Percentiles rank a stretch among this genome's conserved stretches.
Conservation (phyloP, 2,113 vertebrate species). For the Phrynosoma blainvillii region DNA sequence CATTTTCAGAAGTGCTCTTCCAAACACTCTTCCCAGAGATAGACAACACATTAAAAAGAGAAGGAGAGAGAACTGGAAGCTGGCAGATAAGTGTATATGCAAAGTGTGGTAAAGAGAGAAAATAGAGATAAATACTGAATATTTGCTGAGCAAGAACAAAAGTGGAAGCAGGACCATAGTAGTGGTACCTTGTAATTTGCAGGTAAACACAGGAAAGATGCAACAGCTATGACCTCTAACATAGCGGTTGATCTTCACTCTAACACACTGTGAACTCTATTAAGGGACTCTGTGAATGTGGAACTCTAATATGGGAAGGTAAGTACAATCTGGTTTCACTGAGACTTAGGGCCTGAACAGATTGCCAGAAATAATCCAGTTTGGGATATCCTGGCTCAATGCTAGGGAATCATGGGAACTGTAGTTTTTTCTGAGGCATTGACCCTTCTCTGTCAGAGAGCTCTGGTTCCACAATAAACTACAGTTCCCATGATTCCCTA, state of each 20-base stretch:
- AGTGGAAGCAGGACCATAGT: background rate
- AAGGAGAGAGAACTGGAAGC: background rate
- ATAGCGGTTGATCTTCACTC: no score
- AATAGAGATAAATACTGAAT: background rate
- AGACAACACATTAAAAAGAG: background rate
- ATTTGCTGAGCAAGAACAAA: background rate
- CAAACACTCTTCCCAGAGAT: background rate
- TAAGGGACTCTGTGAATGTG: background rate
- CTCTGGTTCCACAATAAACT: no score
- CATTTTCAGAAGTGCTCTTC: background rate
- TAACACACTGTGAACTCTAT: no score
- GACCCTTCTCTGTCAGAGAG: no score
- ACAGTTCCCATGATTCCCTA: no score
- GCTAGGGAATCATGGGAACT: no score
- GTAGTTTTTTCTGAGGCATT: no score
- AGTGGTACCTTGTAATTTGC: background rate
- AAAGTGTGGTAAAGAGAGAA: background rate
- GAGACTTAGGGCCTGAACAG: background rate
- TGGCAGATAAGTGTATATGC: background rate
- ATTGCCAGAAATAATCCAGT: no score
- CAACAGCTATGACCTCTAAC: background rate
- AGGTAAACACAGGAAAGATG: background rate
- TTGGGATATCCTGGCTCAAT: no score
- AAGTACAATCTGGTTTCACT: background rate
- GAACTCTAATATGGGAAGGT: background rate